Evolutionary conservation across 2,113 vertebrate species (phyloP), one percentile per base, ranked within the genome.

Genomic region (Cyprinus carpio): DNA sequence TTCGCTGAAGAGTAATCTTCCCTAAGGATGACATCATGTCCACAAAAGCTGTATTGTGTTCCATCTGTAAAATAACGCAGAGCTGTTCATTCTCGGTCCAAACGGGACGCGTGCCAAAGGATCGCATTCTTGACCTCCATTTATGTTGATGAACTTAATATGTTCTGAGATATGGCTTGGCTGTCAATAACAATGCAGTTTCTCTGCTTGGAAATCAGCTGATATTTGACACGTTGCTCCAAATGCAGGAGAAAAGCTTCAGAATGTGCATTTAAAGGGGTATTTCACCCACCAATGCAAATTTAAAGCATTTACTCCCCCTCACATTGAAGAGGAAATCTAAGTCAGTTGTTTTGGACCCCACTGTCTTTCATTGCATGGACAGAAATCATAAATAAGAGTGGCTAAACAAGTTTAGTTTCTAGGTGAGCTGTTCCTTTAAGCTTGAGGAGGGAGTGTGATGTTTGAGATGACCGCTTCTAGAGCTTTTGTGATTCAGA

Each of bases 11-110:
- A 84, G 81, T 72, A 23, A 71, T 80, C 37, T 69, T 69, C 64
- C 75, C 82, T 58, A 80, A 84, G 56, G 11, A n/a, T 85, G 75
- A 85, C 65, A 80, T 88, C 69, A 85, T 51, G 78, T 40, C 23
- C 65, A 88, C 80, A 88, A 88, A 74, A 29, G 65, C 75, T 83
- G 78, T 62, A 75, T 80, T 88, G 84, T 88, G 6, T 80, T 85
- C 23, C 27, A 60, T 79, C 71, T 76, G 67, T 75, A 69, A 81
- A 84, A 84, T 84, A 29, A 87, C 37, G 82, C 67, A 74, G 27
- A 75, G 58, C 51, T 37, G 65, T 29, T 78, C 69, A 10, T 20
- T 31, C 20, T 65, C 34, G 18, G 13, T 82, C 40, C 75, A 64
- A 43, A 56, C 56, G 56, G 75, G 64, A 54, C 62, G 54, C 20